Evolutionary conservation across 2,113 vertebrate species (phyloP).

Genomic region (Pachyramphus minor): DNA sequence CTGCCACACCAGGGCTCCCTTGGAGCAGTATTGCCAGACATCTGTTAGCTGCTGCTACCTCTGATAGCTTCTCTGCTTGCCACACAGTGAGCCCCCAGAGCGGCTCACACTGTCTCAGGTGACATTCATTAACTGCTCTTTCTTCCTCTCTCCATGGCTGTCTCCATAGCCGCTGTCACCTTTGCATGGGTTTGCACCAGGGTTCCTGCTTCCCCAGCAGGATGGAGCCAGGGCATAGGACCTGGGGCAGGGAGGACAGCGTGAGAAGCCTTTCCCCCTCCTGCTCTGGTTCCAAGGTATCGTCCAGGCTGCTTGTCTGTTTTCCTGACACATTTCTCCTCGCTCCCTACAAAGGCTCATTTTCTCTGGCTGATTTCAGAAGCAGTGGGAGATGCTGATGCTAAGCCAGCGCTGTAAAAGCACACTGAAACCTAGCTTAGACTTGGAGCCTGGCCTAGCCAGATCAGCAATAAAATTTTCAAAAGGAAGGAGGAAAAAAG

Average conservation of each 20-base stretch:
- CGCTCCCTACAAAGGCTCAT: slow-evolving; percentile 28
- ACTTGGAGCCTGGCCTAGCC: slow-evolving; percentile 55
- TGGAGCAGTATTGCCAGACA: background rate
- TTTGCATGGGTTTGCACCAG: background rate
- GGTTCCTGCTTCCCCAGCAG: background rate
- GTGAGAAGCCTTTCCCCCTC: background rate
- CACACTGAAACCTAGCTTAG: slow-evolving; percentile 48
- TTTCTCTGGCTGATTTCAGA: slow-evolving; percentile 52
- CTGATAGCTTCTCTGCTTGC: background rate
- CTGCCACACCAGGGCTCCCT: background rate
- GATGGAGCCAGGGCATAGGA: background rate
- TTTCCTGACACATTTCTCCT: slow-evolving; percentile 15
- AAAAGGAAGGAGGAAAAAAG: slow-evolving; percentile 55
- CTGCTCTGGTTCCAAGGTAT: background rate
- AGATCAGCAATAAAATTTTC: slow-evolving; percentile 67
- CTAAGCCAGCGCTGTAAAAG: slow-evolving; percentile 48
- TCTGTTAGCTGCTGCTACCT: background rate
- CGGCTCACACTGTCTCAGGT: background rate
- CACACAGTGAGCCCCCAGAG: background rate
- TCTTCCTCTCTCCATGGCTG: background rate
- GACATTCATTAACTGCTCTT: background rate
- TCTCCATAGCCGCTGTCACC: background rate
- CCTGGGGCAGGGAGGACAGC: background rate
- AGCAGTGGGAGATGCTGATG: slow-evolving; percentile 46
- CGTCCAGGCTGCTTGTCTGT: background rate